These are phyloP conservation scores for Crenichthys baileyi DNA, from an alignment of 2,797 vertebrate genomes.

Conservation along the genomic window DNA sequence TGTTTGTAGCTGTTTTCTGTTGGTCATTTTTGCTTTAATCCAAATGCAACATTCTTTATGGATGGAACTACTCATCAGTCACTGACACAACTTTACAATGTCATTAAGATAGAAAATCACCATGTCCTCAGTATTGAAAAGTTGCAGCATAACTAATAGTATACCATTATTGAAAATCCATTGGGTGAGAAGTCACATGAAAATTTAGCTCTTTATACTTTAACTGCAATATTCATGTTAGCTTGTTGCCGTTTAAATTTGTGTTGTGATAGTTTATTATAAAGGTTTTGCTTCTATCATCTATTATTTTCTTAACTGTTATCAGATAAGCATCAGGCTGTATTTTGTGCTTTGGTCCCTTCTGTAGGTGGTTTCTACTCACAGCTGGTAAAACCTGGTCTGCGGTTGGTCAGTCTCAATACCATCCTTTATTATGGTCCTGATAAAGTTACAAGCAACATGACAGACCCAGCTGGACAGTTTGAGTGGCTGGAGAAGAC, in stretches of 20 bases:
- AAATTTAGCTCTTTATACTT: neutral
- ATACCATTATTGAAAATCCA: neutral
- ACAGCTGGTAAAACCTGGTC: conserved; percentile 81
- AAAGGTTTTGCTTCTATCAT: neutral
- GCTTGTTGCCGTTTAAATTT: neutral
- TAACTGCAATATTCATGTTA: neutral
- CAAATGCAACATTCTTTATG: neutral
- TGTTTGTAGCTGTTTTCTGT: neutral
- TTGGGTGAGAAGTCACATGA: neutral
- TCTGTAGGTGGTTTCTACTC: conserved; percentile 92
- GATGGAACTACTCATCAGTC: neutral
- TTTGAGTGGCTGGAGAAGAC: conserved; percentile 88
- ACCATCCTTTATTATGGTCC: conserved; percentile 95
- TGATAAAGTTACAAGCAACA: conserved; percentile 83
- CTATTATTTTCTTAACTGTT: neutral
- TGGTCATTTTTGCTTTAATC: neutral
- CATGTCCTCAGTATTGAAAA: neutral
- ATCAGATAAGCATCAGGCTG: neutral
- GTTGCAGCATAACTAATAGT: neutral
- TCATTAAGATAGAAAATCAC: neutral
- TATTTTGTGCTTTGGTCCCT: neutral
- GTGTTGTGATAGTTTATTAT: neutral
- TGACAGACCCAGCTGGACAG: conserved; percentile 91
- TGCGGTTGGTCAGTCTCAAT: conserved; percentile 93
- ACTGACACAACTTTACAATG: neutral